Percentiles rank a stretch among this genome's conserved stretches.
These are phyloP conservation scores for Diorhabda elongata DNA, from an alignment of 1,140 invertebrate species.

Conservation along the genomic window DNA sequence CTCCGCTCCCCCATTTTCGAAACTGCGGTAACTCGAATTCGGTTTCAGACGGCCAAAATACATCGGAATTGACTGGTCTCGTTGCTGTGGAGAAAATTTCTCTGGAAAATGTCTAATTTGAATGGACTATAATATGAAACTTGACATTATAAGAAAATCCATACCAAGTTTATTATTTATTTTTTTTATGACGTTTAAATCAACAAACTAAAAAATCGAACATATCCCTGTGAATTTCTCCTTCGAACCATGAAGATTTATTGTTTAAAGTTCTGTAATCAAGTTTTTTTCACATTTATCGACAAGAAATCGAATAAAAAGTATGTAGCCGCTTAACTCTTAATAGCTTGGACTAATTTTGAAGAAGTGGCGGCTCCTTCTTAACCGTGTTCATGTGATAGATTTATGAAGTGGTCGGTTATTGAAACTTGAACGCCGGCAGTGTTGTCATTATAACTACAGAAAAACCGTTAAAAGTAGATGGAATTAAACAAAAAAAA, in stretches of 20 bases:
- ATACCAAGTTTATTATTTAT: too few relatives aligned
- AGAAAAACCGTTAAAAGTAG: too few relatives aligned
- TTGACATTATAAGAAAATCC: too few relatives aligned
- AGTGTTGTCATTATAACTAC: background rate
- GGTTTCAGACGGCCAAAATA: too few relatives aligned
- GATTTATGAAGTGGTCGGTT: conserved; percentile 15
- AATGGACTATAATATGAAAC: too few relatives aligned
- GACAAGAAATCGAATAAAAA: conserved; percentile 7
- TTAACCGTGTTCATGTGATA: conserved; percentile 8
- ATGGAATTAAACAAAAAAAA: too few relatives aligned
- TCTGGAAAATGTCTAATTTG: too few relatives aligned
- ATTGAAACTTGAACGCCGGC: background rate
- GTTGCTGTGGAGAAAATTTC: too few relatives aligned
- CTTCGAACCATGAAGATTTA: conserved; percentile 9
- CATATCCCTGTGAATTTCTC: background rate
- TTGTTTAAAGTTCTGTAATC: conserved; percentile 12
- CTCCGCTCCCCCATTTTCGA: too few relatives aligned
- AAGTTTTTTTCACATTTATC: conserved; percentile 9
- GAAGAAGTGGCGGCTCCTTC: conserved; percentile 15
- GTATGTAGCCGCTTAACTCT: conserved; percentile 10
- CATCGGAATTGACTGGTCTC: too few relatives aligned
- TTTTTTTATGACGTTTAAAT: too few relatives aligned
- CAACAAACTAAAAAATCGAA: background rate
- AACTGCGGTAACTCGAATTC: too few relatives aligned
- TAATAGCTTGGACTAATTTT: conserved; percentile 14